These are phyloP conservation scores for Caenorhabditis inopinata DNA, from an alignment of 1,140 invertebrate genomes.

Conservation along the genomic window DNA sequence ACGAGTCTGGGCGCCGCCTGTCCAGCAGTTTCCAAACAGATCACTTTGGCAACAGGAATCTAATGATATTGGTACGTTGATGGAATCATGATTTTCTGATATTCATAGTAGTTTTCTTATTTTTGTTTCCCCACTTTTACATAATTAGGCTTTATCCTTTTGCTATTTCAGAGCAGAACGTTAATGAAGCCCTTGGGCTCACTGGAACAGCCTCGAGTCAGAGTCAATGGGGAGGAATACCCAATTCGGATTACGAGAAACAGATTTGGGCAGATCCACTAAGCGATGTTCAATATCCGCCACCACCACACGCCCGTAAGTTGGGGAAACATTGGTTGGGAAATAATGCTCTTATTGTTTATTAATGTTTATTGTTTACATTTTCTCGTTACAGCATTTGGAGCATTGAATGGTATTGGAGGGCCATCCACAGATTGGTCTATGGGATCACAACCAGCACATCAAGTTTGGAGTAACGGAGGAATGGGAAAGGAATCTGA, in stretches of 20 bases:
- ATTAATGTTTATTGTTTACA: background rate
- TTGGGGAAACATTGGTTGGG: background rate
- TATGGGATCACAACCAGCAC: conserved; percentile 12
- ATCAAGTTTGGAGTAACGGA: conserved; percentile 40
- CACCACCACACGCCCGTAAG: conserved; percentile 19
- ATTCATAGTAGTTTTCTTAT: background rate
- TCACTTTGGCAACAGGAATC: background rate
- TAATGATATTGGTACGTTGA: background rate
- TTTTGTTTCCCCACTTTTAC: too few species aligned
- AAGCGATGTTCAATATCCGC: conserved; percentile 26
- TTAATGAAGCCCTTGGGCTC: conserved; percentile 38
- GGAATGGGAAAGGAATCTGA: conserved; percentile 40
- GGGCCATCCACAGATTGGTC: background rate
- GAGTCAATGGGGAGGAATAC: background rate
- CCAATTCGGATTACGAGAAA: background rate
- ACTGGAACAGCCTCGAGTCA: background rate
- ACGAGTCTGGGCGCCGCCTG: background rate
- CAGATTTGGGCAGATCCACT: conserved; percentile 38
- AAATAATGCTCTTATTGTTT: too few species aligned
- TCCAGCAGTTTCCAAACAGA: background rate
- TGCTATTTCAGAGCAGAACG: conserved; percentile 39
- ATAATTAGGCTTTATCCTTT: too few species aligned
- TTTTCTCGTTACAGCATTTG: background rate
- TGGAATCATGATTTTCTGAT: too few species aligned
- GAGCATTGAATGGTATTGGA: conserved; percentile 26